phyloP scores from a whole-genome alignment of 2,888 invertebrate genomes.

The Leptura quadrifasciata region DNA sequence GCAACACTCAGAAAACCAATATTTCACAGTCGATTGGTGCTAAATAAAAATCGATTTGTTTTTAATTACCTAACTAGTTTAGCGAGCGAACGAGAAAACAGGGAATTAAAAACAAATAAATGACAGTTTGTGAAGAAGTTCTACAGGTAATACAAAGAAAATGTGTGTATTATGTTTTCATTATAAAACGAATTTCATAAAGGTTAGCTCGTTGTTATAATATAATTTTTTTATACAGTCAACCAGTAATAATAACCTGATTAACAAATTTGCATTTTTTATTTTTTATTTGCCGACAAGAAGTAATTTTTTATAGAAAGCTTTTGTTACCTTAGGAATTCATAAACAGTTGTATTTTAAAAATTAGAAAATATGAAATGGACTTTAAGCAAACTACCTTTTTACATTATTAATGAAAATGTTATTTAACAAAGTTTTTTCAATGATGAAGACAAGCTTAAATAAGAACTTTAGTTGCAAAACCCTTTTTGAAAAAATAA shows the following conservation, averaged over 20 bases:
- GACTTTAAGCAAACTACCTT: no score
- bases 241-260: not conserved
- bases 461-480: no score
- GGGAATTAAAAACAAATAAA: constrained; percentile 1
- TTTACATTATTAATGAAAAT: no score
- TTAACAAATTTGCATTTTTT: not conserved
- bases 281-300: no score
- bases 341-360: no score
- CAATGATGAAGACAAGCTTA: no score
- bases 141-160: not conserved
- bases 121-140: constrained; percentile 7
- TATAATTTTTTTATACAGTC: not conserved
- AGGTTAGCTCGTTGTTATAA: not conserved
- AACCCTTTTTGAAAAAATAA: no score
- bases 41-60: not conserved
- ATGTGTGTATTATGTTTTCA: constrained; percentile 1
- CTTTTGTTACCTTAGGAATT: no score
- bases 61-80: constrained; percentile 1
- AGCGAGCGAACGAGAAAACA: not conserved
- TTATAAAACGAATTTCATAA: not conserved
- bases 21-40: not conserved
- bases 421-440: no score
- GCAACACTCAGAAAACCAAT: not conserved
- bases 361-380: no score
- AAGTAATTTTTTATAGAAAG: no score